Evolutionary conservation across 2,113 vertebrate genomes (phyloP).

Genomic region (Sebastes fasciatus): DNA sequence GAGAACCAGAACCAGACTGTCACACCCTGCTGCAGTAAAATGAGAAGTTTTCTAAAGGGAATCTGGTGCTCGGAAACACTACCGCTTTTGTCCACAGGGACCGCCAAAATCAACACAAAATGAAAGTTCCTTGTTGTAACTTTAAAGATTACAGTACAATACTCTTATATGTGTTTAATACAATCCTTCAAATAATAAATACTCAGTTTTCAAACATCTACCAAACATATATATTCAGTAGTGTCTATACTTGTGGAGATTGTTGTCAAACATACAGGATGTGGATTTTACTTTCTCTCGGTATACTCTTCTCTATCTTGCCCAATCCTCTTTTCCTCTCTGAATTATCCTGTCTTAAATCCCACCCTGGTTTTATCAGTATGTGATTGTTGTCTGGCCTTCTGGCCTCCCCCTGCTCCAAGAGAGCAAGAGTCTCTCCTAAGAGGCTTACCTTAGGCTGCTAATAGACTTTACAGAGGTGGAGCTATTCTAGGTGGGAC

Average conservation of each 20-base stretch:
- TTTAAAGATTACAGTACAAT: neutral
- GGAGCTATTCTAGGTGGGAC: conserved; percentile 70
- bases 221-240: neutral
- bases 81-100: no score
- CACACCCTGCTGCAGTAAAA: no score
- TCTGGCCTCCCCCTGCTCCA: conserved; percentile 56
- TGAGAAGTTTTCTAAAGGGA: no score
- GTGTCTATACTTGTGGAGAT: neutral
- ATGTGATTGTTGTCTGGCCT: conserved; percentile 56
- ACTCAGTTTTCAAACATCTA: neutral
- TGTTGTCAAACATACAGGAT: neutral
- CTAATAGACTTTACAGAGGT: conserved; percentile 79
- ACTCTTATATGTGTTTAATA: neutral
- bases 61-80: no score
- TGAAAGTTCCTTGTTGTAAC: no score
- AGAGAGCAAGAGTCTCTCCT: conserved; percentile 66
- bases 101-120: no score
- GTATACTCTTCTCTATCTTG: neutral
- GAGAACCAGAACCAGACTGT: no score
- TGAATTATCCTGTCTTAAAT: conserved; percentile 43
- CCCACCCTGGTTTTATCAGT: conserved; percentile 37
- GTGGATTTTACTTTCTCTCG: conserved; percentile 28
- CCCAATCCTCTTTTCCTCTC: conserved; percentile 48
- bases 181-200: neutral
- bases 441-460: conserved; percentile 81